phyloP scores from a whole-genome alignment of 2,113 vertebrate species.

The Oryzias curvinotus region DNA sequence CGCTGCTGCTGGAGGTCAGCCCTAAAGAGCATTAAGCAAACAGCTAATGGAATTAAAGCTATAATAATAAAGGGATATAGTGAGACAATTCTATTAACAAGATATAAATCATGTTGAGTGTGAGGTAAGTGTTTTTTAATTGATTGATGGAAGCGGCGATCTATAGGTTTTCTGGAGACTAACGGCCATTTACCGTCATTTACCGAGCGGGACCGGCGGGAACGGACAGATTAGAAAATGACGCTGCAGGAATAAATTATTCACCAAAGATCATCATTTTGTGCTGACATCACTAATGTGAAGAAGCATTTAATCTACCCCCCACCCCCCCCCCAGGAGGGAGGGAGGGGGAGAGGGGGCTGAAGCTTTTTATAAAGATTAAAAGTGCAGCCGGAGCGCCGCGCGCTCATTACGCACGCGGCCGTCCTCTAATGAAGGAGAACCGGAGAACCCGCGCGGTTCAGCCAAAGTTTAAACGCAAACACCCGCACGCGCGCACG shows the following conservation, averaged over 20 bases:
- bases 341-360: slow-evolving; percentile 55
- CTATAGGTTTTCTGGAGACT: slow-evolving; percentile 87
- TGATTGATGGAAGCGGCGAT: slow-evolving; percentile 98
- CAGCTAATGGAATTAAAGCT: slow-evolving; percentile 97
- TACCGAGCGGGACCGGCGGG: slow-evolving; percentile 85
- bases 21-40: slow-evolving; percentile 93
- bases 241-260: slow-evolving; percentile 94
- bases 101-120: slow-evolving; percentile 99
- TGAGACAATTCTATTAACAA: slow-evolving; percentile 99
- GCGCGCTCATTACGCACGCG: slow-evolving; percentile 56
- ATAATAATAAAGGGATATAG: slow-evolving; percentile 99
- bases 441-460: slow-evolving; percentile 19
- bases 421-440: slow-evolving; percentile 61
- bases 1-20: slow-evolving; percentile 86
- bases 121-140: slow-evolving; percentile 99
- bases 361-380: slow-evolving; percentile 79
- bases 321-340: slow-evolving; percentile 41
- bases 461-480: slow-evolving; percentile 21
- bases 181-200: slow-evolving; percentile 90
- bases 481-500: background rate
- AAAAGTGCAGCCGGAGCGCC: slow-evolving; percentile 69
- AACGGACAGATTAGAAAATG: slow-evolving; percentile 90
- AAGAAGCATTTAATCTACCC: slow-evolving; percentile 97
- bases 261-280: slow-evolving; percentile 97
- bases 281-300: slow-evolving; percentile 99